phyloP scores from a whole-genome alignment of 2,888 invertebrate genomes.

The Anthrax anthrax region DNA sequence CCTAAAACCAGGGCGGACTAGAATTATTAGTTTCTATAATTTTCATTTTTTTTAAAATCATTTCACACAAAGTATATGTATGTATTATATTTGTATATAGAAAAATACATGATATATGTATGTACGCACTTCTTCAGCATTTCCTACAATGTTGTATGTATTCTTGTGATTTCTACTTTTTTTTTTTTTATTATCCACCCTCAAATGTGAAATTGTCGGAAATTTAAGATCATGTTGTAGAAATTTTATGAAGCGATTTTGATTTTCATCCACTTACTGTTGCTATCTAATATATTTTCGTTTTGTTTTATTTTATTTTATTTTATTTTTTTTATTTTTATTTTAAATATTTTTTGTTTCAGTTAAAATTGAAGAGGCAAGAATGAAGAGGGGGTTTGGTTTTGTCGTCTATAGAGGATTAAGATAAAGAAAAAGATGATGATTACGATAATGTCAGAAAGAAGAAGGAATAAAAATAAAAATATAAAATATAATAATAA shows the following conservation, averaged over 20 bases:
- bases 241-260: constrained; percentile 14
- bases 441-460: constrained; percentile 1
- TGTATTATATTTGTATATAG: too few relatives aligned
- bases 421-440: constrained; percentile 9
- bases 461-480: not conserved
- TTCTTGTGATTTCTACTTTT: not conserved
- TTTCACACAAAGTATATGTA: too few relatives aligned
- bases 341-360: not conserved
- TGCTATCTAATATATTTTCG: constrained; percentile 1
- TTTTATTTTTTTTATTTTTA: not conserved
- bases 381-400: constrained; percentile 10
- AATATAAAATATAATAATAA: too few relatives aligned
- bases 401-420: constrained; percentile 12
- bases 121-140: too few relatives aligned
- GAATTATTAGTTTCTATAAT: too few relatives aligned
- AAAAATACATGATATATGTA: too few relatives aligned
- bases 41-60: not conserved
- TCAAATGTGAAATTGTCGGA: constrained; percentile 13
- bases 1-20: not conserved
- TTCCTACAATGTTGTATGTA: too few relatives aligned
- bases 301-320: not conserved
- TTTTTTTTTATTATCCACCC: constrained; percentile 20
- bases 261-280: constrained; percentile 13
- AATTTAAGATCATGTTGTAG: constrained; percentile 14
- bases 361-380: constrained; percentile 2